Evolutionary conservation across 2,113 vertebrate genomes (phyloP).

Genomic region (Axis porcinus): DNA sequence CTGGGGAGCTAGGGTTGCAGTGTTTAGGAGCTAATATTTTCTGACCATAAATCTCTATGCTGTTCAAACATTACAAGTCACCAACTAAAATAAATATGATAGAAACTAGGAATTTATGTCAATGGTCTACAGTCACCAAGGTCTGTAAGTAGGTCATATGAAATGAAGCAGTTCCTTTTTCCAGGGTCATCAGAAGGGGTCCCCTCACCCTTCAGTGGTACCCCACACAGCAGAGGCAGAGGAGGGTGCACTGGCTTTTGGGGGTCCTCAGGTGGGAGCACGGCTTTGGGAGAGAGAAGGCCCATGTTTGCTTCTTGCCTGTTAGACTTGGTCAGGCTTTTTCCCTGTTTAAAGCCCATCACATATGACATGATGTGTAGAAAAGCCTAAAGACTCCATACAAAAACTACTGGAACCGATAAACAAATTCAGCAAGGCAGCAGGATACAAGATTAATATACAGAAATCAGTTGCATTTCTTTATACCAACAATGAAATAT

Average conservation of each 20-base stretch:
- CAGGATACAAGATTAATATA: neutral
- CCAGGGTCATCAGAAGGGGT: neutral
- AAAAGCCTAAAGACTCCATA: neutral
- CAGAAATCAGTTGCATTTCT: neutral
- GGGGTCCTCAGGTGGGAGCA: neutral
- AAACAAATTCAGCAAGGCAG: neutral
- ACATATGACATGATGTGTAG: neutral
- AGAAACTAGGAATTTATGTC: neutral
- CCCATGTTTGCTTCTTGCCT: neutral
- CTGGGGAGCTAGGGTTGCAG: neutral
- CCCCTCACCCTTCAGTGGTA: accelerated
- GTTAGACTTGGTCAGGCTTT: neutral
- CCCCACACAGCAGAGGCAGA: accelerated
- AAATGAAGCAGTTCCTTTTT: neutral
- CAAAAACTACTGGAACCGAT: neutral
- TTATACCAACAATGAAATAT: neutral
- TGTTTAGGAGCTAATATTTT: conserved; percentile 49
- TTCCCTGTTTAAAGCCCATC: neutral
- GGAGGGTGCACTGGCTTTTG: neutral
- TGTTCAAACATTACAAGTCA: conserved; percentile 1
- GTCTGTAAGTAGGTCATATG: neutral
- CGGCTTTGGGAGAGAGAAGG: neutral
- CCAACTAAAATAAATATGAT: conserved; percentile 25
- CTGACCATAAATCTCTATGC: conserved; percentile 37
- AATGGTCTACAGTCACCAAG: neutral